Conservation (phyloP, 37 sponge, comb jelly and placozoan species). For the Agelas oroides region DNA sequence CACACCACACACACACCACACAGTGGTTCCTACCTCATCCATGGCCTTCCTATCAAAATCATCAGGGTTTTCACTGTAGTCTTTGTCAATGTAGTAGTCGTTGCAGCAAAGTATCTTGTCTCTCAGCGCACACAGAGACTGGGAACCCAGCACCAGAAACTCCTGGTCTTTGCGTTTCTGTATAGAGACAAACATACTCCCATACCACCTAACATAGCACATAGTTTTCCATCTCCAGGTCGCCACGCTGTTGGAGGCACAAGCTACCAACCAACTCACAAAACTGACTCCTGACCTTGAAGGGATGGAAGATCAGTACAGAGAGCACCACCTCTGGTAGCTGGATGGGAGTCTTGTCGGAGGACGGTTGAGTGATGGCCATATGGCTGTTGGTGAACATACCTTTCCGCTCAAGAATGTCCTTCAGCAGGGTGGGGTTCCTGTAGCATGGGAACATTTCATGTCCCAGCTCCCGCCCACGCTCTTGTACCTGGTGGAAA, state of each 20-base stretch:
- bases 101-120: constrained; percentile 63
- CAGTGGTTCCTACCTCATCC: no score
- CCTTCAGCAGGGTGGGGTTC: no score
- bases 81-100: constrained; percentile 38
- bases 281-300: constrained; percentile 40
- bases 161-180: constrained; percentile 51
- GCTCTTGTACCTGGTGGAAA: no score
- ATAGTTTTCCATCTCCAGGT: no score
- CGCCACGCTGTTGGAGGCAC: background rate
- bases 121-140: constrained; percentile 54
- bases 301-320: constrained; percentile 67
- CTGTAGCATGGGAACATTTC: no score
- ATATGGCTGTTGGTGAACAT: no score
- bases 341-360: background rate
- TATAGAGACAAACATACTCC: no score
- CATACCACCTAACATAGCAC: background rate
- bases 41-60: constrained; percentile 10
- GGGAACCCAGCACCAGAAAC: constrained; percentile 53
- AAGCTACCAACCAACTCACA: background rate
- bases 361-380: background rate
- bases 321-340: constrained; percentile 60
- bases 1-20: background rate
- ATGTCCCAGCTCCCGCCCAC: no score
- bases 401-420: no score
- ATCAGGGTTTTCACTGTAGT: constrained; percentile 54